These are phyloP conservation scores for Montipora foliosa DNA, from an alignment of 64 coral and sea anemone genomes.

Conservation along the genomic window DNA sequence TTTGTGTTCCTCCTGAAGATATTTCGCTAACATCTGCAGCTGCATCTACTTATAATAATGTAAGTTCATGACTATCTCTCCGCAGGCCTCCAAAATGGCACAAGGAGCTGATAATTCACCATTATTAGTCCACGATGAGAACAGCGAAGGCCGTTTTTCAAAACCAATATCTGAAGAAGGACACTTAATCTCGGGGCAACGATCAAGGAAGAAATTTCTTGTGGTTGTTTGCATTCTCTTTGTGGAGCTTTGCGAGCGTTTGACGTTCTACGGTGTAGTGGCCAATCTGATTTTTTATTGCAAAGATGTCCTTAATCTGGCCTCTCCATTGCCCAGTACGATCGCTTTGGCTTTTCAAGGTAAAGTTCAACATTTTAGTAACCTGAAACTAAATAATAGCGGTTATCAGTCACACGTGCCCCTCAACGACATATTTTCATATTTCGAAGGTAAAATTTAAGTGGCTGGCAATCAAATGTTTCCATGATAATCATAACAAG, in stretches of 20 bases:
- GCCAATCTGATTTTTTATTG: slow-evolving; percentile 83
- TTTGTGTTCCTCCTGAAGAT: no score
- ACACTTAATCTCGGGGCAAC: no score
- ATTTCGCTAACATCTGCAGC: no score
- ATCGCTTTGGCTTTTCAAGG: slow-evolving; percentile 74
- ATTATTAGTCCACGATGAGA: background rate
- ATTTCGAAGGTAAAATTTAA: no score
- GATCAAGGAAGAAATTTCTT: background rate
- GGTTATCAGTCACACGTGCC: no score
- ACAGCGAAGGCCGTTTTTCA: background rate
- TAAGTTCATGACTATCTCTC: no score
- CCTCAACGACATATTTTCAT: no score
- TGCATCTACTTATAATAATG: no score
- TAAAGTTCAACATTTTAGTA: background rate
- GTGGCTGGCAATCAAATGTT: no score
- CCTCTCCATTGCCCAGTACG: slow-evolving; percentile 47
- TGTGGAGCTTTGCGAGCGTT: slow-evolving; percentile 62
- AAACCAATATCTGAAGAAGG: no score
- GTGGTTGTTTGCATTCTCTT: slow-evolving; percentile 69
- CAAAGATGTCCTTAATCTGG: slow-evolving; percentile 29
- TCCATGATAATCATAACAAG: no score
- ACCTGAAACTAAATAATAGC: no score
- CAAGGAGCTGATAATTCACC: background rate
- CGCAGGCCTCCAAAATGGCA: background rate
- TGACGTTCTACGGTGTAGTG: slow-evolving; percentile 77